Conservation (phyloP, 2,113 vertebrate species). For the Apodemus sylvaticus region DNA sequence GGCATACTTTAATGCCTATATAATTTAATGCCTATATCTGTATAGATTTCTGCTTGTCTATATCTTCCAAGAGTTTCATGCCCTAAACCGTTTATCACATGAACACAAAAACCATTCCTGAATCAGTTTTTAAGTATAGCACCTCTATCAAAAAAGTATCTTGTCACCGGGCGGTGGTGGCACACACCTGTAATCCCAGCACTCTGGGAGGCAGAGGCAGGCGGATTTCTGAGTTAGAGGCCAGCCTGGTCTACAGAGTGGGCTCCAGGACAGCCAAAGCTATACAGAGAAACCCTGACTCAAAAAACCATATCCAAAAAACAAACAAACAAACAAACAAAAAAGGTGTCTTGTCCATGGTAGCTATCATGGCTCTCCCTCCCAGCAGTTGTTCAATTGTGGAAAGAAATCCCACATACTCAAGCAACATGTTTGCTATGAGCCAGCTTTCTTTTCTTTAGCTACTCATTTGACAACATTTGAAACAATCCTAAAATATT, state of each 20-base stretch:
- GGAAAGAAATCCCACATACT: neutral
- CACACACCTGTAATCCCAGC: too few species aligned
- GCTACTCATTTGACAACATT: neutral
- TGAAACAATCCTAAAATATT: neutral
- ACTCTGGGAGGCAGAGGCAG: too few species aligned
- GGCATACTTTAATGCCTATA: too few species aligned
- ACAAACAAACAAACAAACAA: too few species aligned
- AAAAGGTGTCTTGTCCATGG: neutral
- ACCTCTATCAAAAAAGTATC: neutral
- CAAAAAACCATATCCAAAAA: too few species aligned
- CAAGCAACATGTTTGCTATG: neutral
- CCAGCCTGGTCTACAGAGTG: too few species aligned
- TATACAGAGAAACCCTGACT: too few species aligned
- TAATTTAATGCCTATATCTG: neutral
- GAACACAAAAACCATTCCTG: neutral
- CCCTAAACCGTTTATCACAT: neutral
- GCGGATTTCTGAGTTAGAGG: too few species aligned
- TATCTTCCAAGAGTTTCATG: neutral
- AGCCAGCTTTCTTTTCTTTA: neutral
- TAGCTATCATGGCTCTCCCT: too few species aligned
- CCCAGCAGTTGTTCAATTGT: fast-evolving
- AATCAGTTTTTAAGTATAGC: neutral
- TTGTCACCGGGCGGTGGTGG: too few species aligned
- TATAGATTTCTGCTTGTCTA: neutral
- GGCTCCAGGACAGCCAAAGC: too few species aligned